A percentile compares a stretch with the other conserved stretches of the same genome.
Conservation (phyloP, 2,113 vertebrate genomes). For the Halichoeres trimaculatus region DNA sequence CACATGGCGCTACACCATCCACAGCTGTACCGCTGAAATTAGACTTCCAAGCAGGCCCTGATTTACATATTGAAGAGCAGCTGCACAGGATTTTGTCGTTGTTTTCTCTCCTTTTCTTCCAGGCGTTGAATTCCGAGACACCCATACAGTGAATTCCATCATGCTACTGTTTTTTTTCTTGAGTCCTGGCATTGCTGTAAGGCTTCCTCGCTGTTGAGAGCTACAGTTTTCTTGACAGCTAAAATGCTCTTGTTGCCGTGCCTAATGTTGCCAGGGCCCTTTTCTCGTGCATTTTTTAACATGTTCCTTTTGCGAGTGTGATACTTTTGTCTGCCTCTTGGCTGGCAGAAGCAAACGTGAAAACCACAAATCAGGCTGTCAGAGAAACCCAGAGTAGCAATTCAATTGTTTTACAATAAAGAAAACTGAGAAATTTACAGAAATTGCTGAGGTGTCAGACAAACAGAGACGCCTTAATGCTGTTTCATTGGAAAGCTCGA, state of each 20-base stretch:
- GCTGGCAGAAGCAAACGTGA: conserved; percentile 45
- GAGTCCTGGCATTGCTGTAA: conserved; percentile 62
- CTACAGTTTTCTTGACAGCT: conserved; percentile 58
- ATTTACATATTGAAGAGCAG: conserved; percentile 76
- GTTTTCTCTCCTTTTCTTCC: conserved; percentile 64
- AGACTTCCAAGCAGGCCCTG: conserved; percentile 53
- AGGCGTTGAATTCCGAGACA: conserved; percentile 56
- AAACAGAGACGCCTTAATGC: conserved; percentile 21
- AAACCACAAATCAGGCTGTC: conserved; percentile 48
- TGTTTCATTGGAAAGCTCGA: conserved; percentile 38
- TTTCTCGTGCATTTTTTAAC: conserved; percentile 39
- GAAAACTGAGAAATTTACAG: conserved; percentile 32
- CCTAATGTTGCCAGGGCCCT: conserved; percentile 55
- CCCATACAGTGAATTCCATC: conserved; percentile 57
- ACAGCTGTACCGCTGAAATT: conserved; percentile 66
- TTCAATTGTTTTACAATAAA: conserved; percentile 42
- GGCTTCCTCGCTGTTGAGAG: conserved; percentile 48
- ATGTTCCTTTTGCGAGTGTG: conserved; percentile 39
- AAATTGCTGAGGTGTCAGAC: conserved; percentile 18
- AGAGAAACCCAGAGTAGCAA: conserved; percentile 34
- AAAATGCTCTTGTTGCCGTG: conserved; percentile 52
- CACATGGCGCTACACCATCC: conserved; percentile 39
- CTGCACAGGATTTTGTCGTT: conserved; percentile 62
- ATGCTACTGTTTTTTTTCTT: conserved; percentile 42
- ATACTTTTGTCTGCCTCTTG: conserved; percentile 53